A percentile compares a stretch with the other conserved stretches of the same genome.
Evolutionary conservation across 2,797 vertebrate genomes (phyloP).

Genomic region (Argentina silus): DNA sequence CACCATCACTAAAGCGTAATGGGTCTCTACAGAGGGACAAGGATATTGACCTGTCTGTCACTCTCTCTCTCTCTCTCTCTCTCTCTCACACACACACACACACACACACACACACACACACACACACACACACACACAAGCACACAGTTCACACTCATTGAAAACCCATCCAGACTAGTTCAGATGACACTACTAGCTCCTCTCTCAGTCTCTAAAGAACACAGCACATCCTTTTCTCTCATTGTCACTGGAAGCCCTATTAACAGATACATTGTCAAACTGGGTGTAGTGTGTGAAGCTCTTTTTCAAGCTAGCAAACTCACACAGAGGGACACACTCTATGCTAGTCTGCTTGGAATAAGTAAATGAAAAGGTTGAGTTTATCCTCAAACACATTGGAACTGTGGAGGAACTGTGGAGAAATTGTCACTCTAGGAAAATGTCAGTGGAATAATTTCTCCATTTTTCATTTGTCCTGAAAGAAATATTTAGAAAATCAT

Average conservation of each 20-base stretch:
- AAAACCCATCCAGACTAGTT: not conserved
- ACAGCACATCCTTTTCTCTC: constrained; percentile 18
- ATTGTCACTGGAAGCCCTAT: constrained; percentile 13
- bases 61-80: constrained; percentile 23
- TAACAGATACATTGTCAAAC: not conserved
- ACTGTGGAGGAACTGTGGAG: constrained; percentile 23
- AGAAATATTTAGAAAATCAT: constrained; percentile 34
- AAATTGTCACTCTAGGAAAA: constrained; percentile 13
- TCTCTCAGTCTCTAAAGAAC: constrained; percentile 14
- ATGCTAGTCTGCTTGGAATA: constrained; percentile 43
- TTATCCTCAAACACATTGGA: constrained; percentile 36
- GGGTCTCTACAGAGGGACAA: constrained; percentile 68
- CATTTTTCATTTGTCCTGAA: constrained; percentile 36
- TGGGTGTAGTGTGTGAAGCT: not conserved
- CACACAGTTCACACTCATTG: constrained; percentile 3
- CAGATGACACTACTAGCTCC: constrained; percentile 7
- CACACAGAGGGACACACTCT: not conserved
- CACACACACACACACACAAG: constrained; percentile 13
- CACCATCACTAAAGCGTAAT: constrained; percentile 75
- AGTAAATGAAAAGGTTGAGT: constrained; percentile 2
- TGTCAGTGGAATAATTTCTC: constrained; percentile 8
- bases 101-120: not conserved
- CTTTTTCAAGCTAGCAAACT: not conserved
- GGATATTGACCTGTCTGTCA: constrained; percentile 75
- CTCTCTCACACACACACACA: not conserved